Evolutionary conservation across 1,140 invertebrate genomes (phyloP), one percentile per base, ranked within the genome.

Genomic region (Oryctes rhinoceros): DNA sequence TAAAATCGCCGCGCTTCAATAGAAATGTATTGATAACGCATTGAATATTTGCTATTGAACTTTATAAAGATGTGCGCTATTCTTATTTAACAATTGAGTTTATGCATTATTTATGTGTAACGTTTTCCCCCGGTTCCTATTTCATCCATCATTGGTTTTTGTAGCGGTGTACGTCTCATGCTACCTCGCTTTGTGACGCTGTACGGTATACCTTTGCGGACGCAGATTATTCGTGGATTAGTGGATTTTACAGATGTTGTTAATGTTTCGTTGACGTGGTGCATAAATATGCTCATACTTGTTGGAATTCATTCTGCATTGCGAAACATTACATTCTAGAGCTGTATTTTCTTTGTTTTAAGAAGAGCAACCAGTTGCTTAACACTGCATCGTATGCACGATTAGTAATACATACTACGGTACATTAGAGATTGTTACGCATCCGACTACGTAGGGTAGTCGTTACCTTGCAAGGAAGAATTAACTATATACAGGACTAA

Each of bases 1-100:
- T 80, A 80, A 80, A 80, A 67, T 78, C 39, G 59, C 39, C 39
- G 76, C 39, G 75, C 37, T 78, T 80, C 80, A 78, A 80, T 80
- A 80, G 80, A 80, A 78, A 67, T 80, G 74, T 76, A 80, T 67
- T 77, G 80, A 65, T 67, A 80, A 78, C 53, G 80, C 59, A 80
- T 80, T 71, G 65, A 74, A 76, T 76, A 80, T 76, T 78, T 78
- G 80, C 80, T 80, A 80, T 80, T 78, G 80, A 80, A 80, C 59
- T 80, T 53, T 78, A 78, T 80, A 80, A 80, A 80, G 49, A 53
- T 78, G 77, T 78, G 49, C 47, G 48, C 24, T 24, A 78, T 49
- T 49, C 18, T 78, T 30, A 78, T 78, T 78, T 78, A 78, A 78
- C 77, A 78, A 78, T 78, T 78, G 47, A 35, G 49, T 49, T 47